Conservation (phyloP, 92 coral and sea anemone genomes). For the Epizoanthus stellaris region DNA sequence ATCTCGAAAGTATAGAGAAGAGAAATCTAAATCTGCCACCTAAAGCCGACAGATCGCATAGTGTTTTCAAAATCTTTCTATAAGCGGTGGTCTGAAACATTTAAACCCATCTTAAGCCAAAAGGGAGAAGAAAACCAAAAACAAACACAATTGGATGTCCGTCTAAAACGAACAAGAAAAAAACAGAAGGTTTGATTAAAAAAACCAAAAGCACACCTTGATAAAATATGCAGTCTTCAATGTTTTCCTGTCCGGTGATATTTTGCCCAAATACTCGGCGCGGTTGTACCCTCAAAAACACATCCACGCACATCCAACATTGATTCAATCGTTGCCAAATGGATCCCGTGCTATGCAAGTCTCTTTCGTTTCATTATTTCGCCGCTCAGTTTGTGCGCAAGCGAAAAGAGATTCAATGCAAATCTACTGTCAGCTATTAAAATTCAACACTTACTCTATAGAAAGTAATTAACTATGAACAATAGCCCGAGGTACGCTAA, state of each 20-base stretch:
- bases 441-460: constrained; percentile 22
- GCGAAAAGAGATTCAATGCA: constrained; percentile 22
- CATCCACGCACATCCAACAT: background rate
- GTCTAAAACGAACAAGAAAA: constrained; percentile 13
- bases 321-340: background rate
- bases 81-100: background rate
- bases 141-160: constrained; percentile 5
- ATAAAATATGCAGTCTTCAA: constrained; percentile 24
- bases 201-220: constrained; percentile 19
- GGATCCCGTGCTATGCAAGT: background rate
- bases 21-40: background rate
- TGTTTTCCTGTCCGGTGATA: constrained; percentile 15
- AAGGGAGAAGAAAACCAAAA: background rate
- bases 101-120: background rate
- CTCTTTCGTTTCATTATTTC: constrained; percentile 10
- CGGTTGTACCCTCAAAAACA: background rate
- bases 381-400: constrained; percentile 18
- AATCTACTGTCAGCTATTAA: constrained; percentile 13
- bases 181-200: background rate
- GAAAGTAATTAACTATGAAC: constrained; percentile 25
- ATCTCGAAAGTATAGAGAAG: no score
- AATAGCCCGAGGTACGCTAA: background rate
- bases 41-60: constrained; percentile 1
- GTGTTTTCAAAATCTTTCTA: background rate
- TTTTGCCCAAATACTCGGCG: background rate